Conservation (phyloP, 2,888 invertebrate species). For the Amblyteles armatorius region DNA sequence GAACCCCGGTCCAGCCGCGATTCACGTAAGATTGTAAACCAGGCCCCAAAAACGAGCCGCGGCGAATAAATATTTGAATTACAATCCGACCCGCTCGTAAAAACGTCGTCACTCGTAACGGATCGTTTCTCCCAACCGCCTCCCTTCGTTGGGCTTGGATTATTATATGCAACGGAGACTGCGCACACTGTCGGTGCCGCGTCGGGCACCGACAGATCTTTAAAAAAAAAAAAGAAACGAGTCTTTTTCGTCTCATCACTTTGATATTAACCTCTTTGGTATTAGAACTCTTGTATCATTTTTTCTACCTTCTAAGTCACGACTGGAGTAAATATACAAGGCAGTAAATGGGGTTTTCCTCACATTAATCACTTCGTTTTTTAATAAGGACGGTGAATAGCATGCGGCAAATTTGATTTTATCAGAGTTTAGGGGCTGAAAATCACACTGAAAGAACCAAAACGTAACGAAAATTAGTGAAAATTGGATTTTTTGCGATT, state of each 20-base stretch:
- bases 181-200: slow-evolving; percentile 20
- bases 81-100: slow-evolving; percentile 81
- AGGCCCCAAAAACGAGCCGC: slow-evolving; percentile 73
- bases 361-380: no score
- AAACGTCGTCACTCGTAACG: slow-evolving; percentile 82
- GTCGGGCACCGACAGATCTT: neutral
- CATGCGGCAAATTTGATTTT: no score
- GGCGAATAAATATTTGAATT: slow-evolving; percentile 81
- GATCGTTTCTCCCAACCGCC: slow-evolving; percentile 69
- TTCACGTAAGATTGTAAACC: slow-evolving; percentile 74
- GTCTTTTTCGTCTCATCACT: no score
- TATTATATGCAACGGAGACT: slow-evolving; percentile 56
- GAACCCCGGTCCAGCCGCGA: slow-evolving; percentile 52
- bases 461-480: no score
- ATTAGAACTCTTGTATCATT: no score
- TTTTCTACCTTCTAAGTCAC: no score
- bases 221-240: neutral
- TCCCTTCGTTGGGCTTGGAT: neutral
- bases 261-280: no score
- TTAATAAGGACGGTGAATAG: no score
- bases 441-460: no score
- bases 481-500: neutral
- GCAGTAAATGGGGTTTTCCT: no score
- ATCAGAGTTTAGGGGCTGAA: no score
- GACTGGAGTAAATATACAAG: no score